These are phyloP conservation scores for Oeneis ivallda DNA, from an alignment of 2,888 invertebrate genomes.

Conservation along the genomic window DNA sequence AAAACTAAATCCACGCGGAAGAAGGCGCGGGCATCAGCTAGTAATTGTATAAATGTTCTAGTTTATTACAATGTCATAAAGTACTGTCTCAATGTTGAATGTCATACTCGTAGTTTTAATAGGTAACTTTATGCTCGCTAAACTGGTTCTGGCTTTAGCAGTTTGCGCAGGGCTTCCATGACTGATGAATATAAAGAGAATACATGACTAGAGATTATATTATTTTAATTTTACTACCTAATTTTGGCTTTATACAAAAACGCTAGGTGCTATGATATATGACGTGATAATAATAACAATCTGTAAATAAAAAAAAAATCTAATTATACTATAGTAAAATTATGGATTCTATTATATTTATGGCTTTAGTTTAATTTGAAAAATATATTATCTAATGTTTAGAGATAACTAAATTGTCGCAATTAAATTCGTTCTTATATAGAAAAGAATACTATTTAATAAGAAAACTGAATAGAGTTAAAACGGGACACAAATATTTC, in stretches of 20 bases:
- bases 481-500: no score
- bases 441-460: no score
- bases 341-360: no score
- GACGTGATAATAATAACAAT: not conserved
- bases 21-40: no score
- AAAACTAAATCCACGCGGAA: no score
- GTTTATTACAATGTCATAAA: constrained; percentile 2
- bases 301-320: constrained; percentile 1
- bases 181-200: no score
- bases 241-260: not conserved
- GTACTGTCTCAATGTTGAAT: constrained; percentile 2
- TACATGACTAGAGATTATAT: not conserved
- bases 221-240: not conserved
- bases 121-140: not conserved
- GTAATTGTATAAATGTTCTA: no score
- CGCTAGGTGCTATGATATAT: constrained; percentile 12
- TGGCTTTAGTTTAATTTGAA: not conserved
- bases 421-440: no score
- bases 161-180: not conserved
- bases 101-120: not conserved
- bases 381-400: not conserved
- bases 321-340: not conserved
- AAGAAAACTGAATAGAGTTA: no score
- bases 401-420: not conserved
- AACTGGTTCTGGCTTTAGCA: not conserved